These are phyloP conservation scores for Macrophya annulata DNA, from an alignment of 2,888 invertebrate genomes.

Conservation along the genomic window DNA sequence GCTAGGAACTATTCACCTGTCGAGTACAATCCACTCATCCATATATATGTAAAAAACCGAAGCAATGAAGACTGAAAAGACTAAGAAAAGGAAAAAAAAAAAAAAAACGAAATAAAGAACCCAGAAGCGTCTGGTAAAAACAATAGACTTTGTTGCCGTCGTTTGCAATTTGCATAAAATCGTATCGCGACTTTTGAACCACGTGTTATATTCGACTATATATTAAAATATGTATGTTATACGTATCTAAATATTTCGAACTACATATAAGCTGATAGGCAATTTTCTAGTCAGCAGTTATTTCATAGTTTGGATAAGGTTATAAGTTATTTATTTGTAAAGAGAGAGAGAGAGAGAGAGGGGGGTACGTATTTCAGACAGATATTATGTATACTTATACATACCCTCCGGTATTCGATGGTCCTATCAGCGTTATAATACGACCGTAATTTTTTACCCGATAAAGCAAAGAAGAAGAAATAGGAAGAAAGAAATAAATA, in stretches of 20 bases:
- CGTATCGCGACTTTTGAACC: slow-evolving; percentile 12
- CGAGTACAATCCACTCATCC: not conserved
- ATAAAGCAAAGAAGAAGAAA: not conserved
- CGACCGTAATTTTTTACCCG: not conserved
- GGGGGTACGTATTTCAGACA: not conserved
- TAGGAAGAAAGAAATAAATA: not conserved
- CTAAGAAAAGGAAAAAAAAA: not conserved
- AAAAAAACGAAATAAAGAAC: not conserved
- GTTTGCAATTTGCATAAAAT: slow-evolving; percentile 19
- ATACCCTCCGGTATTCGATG: not conserved
- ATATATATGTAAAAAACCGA: not conserved
- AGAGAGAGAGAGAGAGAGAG: not conserved
- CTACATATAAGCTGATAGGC: not conserved
- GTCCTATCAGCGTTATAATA: not conserved
- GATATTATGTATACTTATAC: not conserved
- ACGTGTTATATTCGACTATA: not conserved
- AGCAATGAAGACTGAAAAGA: not conserved
- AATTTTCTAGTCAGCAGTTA: not conserved
- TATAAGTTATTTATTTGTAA: not conserved
- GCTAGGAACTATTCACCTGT: slow-evolving; percentile 30
- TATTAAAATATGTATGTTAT: not conserved
- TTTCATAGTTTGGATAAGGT: slow-evolving; percentile 22
- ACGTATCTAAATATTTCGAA: not conserved
- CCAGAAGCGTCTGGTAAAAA: not conserved
- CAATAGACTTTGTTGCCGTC: slow-evolving; percentile 1